phyloP scores from a whole-genome alignment of 2,113 vertebrate genomes.

The Nannospalax galili region DNA sequence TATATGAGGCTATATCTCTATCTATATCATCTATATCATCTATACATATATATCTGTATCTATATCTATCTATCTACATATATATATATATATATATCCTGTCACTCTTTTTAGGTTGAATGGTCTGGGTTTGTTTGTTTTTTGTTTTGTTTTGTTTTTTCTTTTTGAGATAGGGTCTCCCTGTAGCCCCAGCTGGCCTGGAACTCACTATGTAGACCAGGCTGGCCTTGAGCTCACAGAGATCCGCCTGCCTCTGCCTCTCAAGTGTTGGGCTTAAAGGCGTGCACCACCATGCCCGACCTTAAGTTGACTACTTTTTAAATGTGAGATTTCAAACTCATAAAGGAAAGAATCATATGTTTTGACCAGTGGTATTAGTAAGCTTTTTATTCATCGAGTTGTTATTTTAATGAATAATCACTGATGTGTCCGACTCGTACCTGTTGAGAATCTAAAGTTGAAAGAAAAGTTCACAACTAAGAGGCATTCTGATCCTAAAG shows the following conservation, averaged over 20 bases:
- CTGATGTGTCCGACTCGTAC: not conserved
- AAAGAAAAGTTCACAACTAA: slow-evolving; percentile 45
- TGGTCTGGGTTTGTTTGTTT: no score
- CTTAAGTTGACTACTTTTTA: not conserved
- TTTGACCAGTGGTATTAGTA: not conserved
- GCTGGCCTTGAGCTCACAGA: no score
- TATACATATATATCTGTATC: no score
- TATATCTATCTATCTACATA: not conserved
- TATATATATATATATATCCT: not conserved
- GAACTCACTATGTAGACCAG: no score
- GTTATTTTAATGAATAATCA: not conserved
- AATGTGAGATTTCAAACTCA: slow-evolving; percentile 8
- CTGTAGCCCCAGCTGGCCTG: no score
- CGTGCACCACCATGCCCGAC: no score
- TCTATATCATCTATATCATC: no score
- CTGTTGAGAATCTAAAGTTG: slow-evolving; percentile 22
- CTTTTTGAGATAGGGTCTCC: no score
- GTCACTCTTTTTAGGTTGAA: not conserved
- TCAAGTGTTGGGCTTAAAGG: no score
- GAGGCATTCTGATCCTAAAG: slow-evolving; percentile 56
- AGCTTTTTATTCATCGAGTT: not conserved
- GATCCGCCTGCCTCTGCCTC: no score
- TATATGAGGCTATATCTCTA: no score
- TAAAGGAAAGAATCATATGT: not conserved
- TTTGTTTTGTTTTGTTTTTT: no score